Evolutionary conservation across 2,113 vertebrate species (phyloP).

Genomic region (Synchiropus splendidus): DNA sequence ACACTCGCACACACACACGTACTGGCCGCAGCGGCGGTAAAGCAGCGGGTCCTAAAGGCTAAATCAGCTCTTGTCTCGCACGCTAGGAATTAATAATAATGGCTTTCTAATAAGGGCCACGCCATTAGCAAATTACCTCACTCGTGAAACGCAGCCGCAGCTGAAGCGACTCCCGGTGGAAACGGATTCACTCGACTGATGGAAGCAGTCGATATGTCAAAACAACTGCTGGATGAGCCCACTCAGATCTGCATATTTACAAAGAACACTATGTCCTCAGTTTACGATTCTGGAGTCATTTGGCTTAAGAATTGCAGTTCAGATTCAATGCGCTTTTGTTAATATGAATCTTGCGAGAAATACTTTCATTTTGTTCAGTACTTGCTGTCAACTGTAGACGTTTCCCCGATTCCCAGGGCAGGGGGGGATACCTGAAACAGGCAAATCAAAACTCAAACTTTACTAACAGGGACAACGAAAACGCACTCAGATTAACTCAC

Average conservation of each 20-base stretch:
- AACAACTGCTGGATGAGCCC: constrained; percentile 32
- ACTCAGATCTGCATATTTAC: constrained; percentile 26
- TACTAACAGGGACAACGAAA: too few species aligned
- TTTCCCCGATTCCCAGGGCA: too few species aligned
- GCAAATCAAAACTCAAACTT: too few species aligned
- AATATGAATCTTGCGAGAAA: too few species aligned
- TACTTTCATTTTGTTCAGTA: too few species aligned
- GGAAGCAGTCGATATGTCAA: constrained; percentile 32
- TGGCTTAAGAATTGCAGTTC: too few species aligned
- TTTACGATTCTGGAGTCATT: too few species aligned
- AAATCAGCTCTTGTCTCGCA: constrained; percentile 54
- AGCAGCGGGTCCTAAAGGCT: constrained; percentile 42
- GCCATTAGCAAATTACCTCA: constrained; percentile 66
- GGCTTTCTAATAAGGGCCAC: constrained; percentile 59
- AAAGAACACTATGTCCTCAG: constrained; percentile 36
- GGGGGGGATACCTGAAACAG: too few species aligned
- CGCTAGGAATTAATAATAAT: constrained; percentile 63
- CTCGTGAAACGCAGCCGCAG: constrained; percentile 40
- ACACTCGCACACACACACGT: constrained; percentile 23
- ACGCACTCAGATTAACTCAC: too few species aligned
- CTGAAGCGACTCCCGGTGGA: constrained; percentile 42
- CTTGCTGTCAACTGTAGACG: too few species aligned
- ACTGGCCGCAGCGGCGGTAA: constrained; percentile 34
- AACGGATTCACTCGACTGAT: constrained; percentile 46
- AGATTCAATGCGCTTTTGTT: too few species aligned